Conservation (phyloP, 2,888 invertebrate species). For the Morpho achilles region DNA sequence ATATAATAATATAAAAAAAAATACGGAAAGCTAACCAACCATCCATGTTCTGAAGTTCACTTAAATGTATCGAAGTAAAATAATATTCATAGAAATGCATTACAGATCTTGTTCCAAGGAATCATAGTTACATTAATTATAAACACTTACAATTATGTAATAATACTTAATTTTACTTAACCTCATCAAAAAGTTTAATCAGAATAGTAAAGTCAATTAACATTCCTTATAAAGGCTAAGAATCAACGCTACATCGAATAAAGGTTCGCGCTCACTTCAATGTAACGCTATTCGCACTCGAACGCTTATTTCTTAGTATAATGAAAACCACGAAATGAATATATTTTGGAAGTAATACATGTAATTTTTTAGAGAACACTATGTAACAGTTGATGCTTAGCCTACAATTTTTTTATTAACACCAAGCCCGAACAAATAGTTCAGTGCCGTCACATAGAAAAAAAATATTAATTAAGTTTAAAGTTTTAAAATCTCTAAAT, state of each 20-base stretch:
- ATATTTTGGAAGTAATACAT: no score
- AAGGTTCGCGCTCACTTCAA: conserved; percentile 2
- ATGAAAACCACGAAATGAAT: no score
- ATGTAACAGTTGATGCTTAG: neutral
- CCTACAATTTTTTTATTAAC: neutral
- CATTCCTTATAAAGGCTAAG: conserved; percentile 2
- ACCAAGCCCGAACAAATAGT: neutral
- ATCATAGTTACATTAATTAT: conserved; percentile 29
- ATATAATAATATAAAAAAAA: conserved; percentile 12
- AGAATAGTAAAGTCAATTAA: conserved; percentile 17
- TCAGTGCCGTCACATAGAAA: no score
- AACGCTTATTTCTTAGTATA: no score
- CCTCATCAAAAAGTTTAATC: conserved; percentile 37
- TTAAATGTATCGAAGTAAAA: conserved; percentile 20
- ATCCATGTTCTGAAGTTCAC: conserved; percentile 1
- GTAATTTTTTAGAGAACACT: no score
- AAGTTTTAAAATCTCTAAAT: no score
- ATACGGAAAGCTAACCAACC: conserved; percentile 5
- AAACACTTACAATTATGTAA: conserved; percentile 46
- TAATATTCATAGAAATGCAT: conserved; percentile 31
- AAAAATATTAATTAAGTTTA: no score
- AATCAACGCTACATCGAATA: neutral
- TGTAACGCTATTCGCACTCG: neutral
- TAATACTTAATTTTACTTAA: conserved; percentile 35
- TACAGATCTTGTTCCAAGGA: conserved; percentile 36